Percentiles rank a stretch among this genome's conserved stretches.
Evolutionary conservation across 2,113 vertebrate species (phyloP).

Genomic region (Hyaena hyaena): DNA sequence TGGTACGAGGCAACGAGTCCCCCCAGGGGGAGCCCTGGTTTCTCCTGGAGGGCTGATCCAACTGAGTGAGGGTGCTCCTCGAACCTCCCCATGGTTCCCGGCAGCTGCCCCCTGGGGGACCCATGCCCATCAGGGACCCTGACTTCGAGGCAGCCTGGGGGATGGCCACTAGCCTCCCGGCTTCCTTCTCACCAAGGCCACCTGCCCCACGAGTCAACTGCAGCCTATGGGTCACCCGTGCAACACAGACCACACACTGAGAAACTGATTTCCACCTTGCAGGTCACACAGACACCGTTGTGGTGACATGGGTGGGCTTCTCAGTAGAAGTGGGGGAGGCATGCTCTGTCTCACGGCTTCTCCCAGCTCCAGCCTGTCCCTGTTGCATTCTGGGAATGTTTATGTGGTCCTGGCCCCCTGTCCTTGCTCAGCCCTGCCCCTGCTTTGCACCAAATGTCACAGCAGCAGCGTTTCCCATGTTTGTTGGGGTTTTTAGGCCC

Average conservation of each 20-base stretch:
- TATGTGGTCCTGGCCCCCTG: fast-evolving
- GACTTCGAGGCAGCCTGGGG: neutral
- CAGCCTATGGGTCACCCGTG: fast-evolving
- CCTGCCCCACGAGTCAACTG: neutral
- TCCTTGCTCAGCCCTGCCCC: fast-evolving
- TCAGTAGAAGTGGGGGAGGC: neutral
- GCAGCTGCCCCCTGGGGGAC: neutral
- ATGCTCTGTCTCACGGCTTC: fast-evolving
- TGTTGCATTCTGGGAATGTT: fast-evolving
- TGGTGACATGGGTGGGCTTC: neutral
- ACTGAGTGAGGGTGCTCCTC: neutral
- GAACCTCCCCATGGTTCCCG: fast-evolving
- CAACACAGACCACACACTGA: neutral
- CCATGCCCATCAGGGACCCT: neutral
- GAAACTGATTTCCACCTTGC: neutral
- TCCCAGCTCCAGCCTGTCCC: neutral
- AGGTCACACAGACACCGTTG: fast-evolving
- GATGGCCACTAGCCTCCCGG: neutral
- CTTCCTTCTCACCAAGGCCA: neutral
- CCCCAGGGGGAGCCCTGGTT: neutral
- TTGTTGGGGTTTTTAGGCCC: neutral
- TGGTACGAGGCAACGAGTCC: neutral
- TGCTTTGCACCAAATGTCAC: neutral
- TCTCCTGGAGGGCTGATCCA: neutral
- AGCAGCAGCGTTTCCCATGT: fast-evolving